Evolutionary conservation across 1,140 invertebrate species (phyloP), one percentile per base, ranked within the genome.

Genomic region (Contarinia nasturtii): DNA sequence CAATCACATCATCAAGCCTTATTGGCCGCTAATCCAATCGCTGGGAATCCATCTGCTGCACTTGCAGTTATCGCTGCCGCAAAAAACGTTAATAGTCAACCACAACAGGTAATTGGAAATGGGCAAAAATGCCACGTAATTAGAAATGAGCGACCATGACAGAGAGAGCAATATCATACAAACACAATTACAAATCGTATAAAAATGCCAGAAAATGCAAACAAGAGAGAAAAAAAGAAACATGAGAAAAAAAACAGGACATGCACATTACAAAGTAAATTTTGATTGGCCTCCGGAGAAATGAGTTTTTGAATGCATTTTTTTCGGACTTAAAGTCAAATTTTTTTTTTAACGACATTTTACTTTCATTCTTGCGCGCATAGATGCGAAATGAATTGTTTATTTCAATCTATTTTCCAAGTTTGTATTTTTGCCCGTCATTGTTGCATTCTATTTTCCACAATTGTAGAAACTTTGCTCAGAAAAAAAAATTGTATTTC

Each of bases 71-170:
- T 34, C 45, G n/a, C 45, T 36, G 19, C 33, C 18, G 15, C 45
- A 19, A 36, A 46, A 46, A 46, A 46, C 27, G 18, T 46, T 34
- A 46, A 38, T 38, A n/a, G 36, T 38, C 36, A n/a, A 18, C 34
- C 36, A 11, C 45, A 38, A 21, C 45, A 36, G 36, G 34, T 46
- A 14, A 27, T n/a, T n/a, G n/a, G n/a, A n/a, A n/a, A n/a, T n/a
- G n/a, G n/a, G n/a, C n/a, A n/a, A n/a, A n/a, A n/a, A n/a, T n/a
- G n/a, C n/a, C n/a, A n/a, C n/a, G n/a, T n/a, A n/a, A n/a, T n/a
- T n/a, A n/a, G n/a, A n/a, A n/a, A n/a, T n/a, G n/a, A n/a, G n/a
- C n/a, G n/a, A n/a, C n/a, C n/a, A n/a, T n/a, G n/a, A n/a, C n/a
- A n/a, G n/a, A n/a, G n/a, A n/a, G n/a, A n/a, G n/a, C n/a, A n/a